Evolutionary conservation across 2,888 invertebrate species (phyloP), one percentile per base, ranked within the genome.

Genomic region (Eudasyphora cyanicolor): DNA sequence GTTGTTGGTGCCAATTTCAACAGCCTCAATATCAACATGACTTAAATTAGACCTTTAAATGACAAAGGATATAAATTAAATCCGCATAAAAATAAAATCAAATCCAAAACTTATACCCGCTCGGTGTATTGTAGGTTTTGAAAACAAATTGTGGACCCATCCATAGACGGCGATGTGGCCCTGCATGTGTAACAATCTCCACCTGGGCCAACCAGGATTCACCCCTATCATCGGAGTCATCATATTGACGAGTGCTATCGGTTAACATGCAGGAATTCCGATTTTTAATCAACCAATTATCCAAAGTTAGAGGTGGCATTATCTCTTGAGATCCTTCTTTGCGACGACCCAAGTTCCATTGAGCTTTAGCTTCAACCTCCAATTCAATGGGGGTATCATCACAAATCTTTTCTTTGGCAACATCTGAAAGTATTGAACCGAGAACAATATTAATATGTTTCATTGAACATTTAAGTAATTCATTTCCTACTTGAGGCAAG

Each of bases 121-220:
- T 95, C 71, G 94, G 93, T 79, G 95, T 94, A 88, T 95, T 96
- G 91, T 97, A 98, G 10, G 97, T 97, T 93, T 98, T 98, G 93
- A 99, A 99, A 32, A 97, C 96, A 92, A 99, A 99, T 93, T 99
- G 99, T n/a, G 99, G 99, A 10, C 99, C 99, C 98, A 99, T 99
- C 99, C 99, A 99, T 27, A 99, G 94, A 24, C 98, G 94, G 62
- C 97, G 95, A 91, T 98, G 98, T 8, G 99, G 99, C 19, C 98
- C 99, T 4, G 97, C 97, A 92, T 99, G 99, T 4, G 99, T 99
- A 87, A 97, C 96, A 83, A 99, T 99, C 93, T 99, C 99, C 76
- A 99, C 98, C 93, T 99, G 98, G 76, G 98, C 97, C 87, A 98
- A 93, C 98, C 98, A 98, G 82, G 96, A 95, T 91, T 98, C 98